Conservation (phyloP, 2,888 invertebrate species). For the Acleris cristana region DNA sequence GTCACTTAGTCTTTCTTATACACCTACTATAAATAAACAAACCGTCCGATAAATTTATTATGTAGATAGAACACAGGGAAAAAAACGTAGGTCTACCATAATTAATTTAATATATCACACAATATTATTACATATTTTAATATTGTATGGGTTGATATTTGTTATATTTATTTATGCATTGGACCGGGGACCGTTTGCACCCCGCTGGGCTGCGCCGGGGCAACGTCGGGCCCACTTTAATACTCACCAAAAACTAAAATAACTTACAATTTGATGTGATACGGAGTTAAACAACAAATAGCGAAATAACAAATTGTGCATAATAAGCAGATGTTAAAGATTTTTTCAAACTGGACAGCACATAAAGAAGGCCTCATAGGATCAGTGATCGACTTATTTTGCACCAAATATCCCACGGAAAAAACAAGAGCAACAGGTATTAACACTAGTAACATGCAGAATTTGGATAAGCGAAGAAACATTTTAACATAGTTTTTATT, state of each 20-base stretch:
- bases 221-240: slow-evolving; percentile 67
- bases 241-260: slow-evolving; percentile 71
- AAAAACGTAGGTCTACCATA: slow-evolving; percentile 19
- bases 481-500: too few species aligned
- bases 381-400: not conserved
- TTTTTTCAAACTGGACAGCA: slow-evolving; percentile 20
- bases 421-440: too few species aligned
- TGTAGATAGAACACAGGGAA: not conserved
- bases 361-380: slow-evolving; percentile 7
- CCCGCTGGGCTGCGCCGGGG: slow-evolving; percentile 66
- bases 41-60: slow-evolving; percentile 3
- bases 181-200: slow-evolving; percentile 56
- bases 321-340: too few species aligned
- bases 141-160: slow-evolving; percentile 61
- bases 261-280: slow-evolving; percentile 64
- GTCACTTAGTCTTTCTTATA: too few species aligned
- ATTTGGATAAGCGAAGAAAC: too few species aligned
- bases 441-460: too few species aligned
- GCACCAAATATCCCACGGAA: too few species aligned
- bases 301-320: too few species aligned
- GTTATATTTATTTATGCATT: slow-evolving; percentile 66
- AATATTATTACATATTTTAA: slow-evolving; percentile 42
- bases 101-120: slow-evolving; percentile 37
- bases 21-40: not conserved
- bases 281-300: slow-evolving; percentile 38